phyloP scores from a whole-genome alignment of 1,140 invertebrate species.

The Cyrtorhinus lividipennis region DNA sequence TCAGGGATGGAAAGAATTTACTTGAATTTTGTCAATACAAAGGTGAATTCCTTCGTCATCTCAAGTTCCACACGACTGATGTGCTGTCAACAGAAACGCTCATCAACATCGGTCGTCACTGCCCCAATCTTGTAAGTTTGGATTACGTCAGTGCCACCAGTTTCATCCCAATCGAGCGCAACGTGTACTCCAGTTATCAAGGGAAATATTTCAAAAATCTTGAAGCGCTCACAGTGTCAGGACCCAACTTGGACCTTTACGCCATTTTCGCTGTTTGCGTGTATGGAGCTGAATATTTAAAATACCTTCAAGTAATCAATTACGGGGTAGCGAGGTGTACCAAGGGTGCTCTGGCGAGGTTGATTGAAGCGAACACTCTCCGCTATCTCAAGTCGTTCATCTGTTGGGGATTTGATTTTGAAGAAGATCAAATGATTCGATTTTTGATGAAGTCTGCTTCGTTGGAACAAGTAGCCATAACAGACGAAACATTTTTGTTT shows the following conservation, averaged over 20 bases:
- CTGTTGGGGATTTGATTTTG: not conserved
- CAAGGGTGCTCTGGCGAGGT: not conserved
- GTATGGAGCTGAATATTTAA: not conserved
- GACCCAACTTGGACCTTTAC: not conserved
- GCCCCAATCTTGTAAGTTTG: constrained; percentile 6
- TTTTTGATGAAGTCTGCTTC: not conserved
- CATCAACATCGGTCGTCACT: not conserved
- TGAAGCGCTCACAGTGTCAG: not conserved
- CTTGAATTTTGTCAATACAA: not conserved
- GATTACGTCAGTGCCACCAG: not conserved
- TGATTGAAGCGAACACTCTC: not conserved
- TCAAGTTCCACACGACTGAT: not conserved
- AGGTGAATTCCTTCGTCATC: not conserved
- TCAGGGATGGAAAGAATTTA: not conserved
- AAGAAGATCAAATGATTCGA: not conserved
- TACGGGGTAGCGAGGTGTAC: not conserved
- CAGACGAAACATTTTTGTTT: not conserved
- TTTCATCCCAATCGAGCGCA: not conserved
- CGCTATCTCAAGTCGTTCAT: not conserved
- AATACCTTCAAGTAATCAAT: not conserved
- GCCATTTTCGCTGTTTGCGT: constrained; percentile 6
- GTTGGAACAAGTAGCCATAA: not conserved
- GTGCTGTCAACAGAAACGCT: not conserved
- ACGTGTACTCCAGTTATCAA: not conserved
- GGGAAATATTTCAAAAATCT: not conserved